These are phyloP conservation scores for Uropetala carovei DNA, from an alignment of 2,888 invertebrate species.

Conservation along the genomic window DNA sequence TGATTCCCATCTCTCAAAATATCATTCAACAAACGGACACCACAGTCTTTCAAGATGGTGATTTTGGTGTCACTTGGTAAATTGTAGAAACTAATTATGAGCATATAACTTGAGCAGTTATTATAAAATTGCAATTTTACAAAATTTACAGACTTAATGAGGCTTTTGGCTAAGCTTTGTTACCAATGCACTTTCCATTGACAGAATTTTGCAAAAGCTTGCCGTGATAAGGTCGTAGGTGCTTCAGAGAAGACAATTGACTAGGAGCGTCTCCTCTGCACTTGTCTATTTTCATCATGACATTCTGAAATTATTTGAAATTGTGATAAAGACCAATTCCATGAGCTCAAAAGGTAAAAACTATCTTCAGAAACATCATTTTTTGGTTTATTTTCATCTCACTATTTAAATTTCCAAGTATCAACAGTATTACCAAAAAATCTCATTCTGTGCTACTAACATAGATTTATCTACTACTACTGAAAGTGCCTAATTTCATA, in stretches of 20 bases:
- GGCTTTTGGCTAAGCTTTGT: slow-evolving; percentile 12
- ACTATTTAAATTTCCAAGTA: background rate
- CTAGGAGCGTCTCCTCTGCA: background rate
- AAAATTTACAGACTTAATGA: background rate
- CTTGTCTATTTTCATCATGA: background rate
- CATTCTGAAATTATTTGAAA: slow-evolving; percentile 27
- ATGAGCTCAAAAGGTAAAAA: background rate
- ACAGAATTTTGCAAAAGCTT: slow-evolving; percentile 22
- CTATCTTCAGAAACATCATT: background rate
- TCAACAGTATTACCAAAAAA: background rate
- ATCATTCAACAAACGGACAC: background rate
- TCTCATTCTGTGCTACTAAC: background rate
- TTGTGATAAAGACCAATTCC: background rate
- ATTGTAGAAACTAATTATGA: background rate
- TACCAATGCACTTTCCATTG: slow-evolving; percentile 13
- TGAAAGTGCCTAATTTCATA: background rate
- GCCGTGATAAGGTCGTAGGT: background rate
- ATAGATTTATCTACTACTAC: background rate
- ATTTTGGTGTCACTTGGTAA: background rate
- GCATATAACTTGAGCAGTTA: background rate
- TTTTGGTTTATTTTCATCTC: background rate
- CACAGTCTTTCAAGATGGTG: background rate
- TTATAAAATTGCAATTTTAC: background rate
- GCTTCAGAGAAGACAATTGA: slow-evolving; percentile 24
- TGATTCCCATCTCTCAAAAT: background rate